These are phyloP conservation scores for Nomada fucata DNA, from an alignment of 2,888 invertebrate species.

Conservation along the genomic window DNA sequence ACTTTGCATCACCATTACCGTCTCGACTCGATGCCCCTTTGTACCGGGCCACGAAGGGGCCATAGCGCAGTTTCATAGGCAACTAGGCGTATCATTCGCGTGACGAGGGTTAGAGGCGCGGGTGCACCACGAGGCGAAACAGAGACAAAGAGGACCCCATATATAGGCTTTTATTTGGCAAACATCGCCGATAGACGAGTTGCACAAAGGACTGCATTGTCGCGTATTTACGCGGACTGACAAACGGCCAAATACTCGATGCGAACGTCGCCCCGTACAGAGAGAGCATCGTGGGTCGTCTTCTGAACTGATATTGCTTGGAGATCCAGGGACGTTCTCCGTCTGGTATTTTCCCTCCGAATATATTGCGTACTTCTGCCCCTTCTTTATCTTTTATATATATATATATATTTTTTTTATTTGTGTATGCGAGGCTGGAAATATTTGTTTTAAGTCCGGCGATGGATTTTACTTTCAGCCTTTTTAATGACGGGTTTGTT, in stretches of 20 bases:
- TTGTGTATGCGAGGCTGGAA: not conserved
- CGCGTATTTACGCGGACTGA: slow-evolving; percentile 72
- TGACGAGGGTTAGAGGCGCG: slow-evolving; percentile 61
- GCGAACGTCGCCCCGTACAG: slow-evolving; percentile 35
- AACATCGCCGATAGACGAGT: slow-evolving; percentile 78
- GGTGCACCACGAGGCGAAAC: slow-evolving; percentile 58
- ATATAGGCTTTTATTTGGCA: slow-evolving; percentile 82
- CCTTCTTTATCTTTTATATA: no score
- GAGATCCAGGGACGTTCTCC: not conserved
- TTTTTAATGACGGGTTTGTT: no score
- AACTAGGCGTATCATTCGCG: slow-evolving; percentile 84
- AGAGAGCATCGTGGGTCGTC: not conserved
- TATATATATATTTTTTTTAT: not conserved
- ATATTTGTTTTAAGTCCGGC: not conserved
- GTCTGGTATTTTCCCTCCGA: not conserved
- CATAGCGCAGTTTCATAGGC: slow-evolving; percentile 82
- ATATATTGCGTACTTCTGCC: not conserved
- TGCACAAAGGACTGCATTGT: slow-evolving; percentile 74
- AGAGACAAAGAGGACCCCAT: slow-evolving; percentile 69
- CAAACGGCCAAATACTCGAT: slow-evolving; percentile 70
- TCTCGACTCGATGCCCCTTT: slow-evolving; percentile 70
- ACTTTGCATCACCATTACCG: slow-evolving; percentile 80
- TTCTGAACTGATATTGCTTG: slow-evolving; percentile 23
- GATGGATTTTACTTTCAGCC: no score
- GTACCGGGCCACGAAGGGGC: slow-evolving; percentile 67